Conservation (phyloP, 2,797 vertebrate species). For the Ambastaia sidthimunki region DNA sequence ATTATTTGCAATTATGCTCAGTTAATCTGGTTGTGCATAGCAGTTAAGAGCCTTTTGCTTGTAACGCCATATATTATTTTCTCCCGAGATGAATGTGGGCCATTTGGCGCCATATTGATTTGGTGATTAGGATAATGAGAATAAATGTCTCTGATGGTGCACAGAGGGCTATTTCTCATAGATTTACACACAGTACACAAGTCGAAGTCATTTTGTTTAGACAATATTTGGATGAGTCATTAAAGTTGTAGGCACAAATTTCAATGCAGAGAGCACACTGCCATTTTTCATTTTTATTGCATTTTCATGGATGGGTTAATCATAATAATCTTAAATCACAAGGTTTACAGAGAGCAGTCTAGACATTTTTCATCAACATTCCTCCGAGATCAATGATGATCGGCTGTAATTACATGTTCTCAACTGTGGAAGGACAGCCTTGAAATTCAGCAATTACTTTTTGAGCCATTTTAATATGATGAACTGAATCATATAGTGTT, state of each 20-base stretch:
- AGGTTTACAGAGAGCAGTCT: conserved; percentile 18
- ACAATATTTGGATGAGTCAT: conserved; percentile 50
- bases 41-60: conserved; percentile 36
- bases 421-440: not conserved
- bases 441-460: conserved; percentile 20
- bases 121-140: conserved; percentile 63
- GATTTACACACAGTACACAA: conserved; percentile 21
- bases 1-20: conserved; percentile 49
- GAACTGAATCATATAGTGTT: not conserved
- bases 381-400: conserved; percentile 11
- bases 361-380: conserved; percentile 39
- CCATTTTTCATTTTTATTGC: conserved; percentile 45
- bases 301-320: conserved; percentile 37
- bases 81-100: conserved; percentile 55
- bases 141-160: conserved; percentile 53
- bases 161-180: conserved; percentile 48
- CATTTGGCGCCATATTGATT: conserved; percentile 61
- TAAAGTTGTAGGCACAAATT: conserved; percentile 35
- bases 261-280: not conserved
- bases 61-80: conserved; percentile 45
- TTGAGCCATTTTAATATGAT: not conserved
- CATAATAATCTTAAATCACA: conserved; percentile 18
- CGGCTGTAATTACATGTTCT: conserved; percentile 7
- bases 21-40: conserved; percentile 54
- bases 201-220: conserved; percentile 30